Conservation (phyloP, 2,797 vertebrate genomes). For the Myotis myotis region DNA sequence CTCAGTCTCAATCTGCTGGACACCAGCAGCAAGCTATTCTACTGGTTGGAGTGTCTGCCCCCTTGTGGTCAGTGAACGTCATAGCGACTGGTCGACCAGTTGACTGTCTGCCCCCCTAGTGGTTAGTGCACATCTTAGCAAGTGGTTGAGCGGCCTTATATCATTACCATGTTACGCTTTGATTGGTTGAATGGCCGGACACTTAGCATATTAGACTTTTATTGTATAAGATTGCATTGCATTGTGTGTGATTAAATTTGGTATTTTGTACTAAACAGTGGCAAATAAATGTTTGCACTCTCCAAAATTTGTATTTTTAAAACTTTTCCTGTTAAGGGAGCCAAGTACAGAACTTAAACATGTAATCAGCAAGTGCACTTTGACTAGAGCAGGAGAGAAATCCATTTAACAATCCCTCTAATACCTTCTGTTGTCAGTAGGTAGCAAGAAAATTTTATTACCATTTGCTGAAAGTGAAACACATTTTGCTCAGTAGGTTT, state of each 20-base stretch:
- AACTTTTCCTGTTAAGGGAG: background rate
- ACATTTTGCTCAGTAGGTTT: slow-evolving; percentile 49
- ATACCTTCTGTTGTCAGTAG: background rate
- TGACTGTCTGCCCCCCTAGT: too few relatives aligned
- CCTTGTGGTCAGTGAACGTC: too few relatives aligned
- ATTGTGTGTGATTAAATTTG: background rate
- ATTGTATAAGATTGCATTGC: background rate
- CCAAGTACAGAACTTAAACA: background rate
- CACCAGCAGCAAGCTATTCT: too few relatives aligned
- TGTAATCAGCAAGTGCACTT: background rate
- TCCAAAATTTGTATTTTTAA: background rate
- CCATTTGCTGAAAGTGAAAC: slow-evolving; percentile 25
- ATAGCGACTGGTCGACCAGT: too few relatives aligned
- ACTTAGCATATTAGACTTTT: too few relatives aligned
- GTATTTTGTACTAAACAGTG: background rate
- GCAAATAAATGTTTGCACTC: background rate
- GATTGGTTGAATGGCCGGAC: too few relatives aligned
- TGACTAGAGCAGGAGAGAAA: background rate
- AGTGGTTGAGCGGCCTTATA: too few relatives aligned
- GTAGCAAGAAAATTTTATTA: slow-evolving; percentile 27
- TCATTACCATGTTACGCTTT: too few relatives aligned
- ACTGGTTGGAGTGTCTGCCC: too few relatives aligned
- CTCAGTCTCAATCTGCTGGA: too few relatives aligned
- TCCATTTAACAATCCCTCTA: background rate
- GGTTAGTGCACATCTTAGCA: too few relatives aligned